A percentile compares a stretch with the other conserved stretches of the same genome.
phyloP scores from a whole-genome alignment of 2,797 vertebrate species.

The Telmatherina bonti region DNA sequence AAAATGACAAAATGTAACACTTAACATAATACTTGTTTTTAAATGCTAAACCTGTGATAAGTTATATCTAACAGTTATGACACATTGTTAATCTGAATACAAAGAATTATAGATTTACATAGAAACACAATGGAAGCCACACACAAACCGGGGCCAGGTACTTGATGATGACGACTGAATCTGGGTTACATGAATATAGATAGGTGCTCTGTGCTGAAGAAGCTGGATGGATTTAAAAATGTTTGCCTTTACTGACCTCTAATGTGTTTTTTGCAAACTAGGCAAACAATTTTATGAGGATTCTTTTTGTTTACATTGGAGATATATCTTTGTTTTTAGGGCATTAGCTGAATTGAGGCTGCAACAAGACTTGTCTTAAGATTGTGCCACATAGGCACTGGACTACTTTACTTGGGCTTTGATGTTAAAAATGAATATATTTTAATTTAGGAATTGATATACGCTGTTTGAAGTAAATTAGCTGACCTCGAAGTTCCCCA shows the following conservation, averaged over 20 bases:
- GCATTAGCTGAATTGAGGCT: background rate
- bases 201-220: background rate
- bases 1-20: background rate
- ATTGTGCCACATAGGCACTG: constrained; percentile 4
- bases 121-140: background rate
- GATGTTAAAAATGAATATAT: constrained; percentile 1
- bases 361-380: background rate
- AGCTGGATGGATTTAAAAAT: background rate
- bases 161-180: constrained; percentile 2
- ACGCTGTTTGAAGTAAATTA: background rate
- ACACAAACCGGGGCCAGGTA: background rate
- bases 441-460: background rate
- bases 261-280: background rate
- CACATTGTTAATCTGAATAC: background rate
- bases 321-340: constrained; percentile 4
- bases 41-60: background rate
- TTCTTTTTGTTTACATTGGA: background rate
- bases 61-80: background rate
- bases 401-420: constrained; percentile 4
- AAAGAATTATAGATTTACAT: background rate
- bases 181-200: constrained; percentile 3
- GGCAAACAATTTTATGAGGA: background rate
- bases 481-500: constrained; percentile 5
- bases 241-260: background rate
- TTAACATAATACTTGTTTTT: background rate